phyloP scores from a whole-genome alignment of 2,888 invertebrate species.

The Lasioglossum calceatum region DNA sequence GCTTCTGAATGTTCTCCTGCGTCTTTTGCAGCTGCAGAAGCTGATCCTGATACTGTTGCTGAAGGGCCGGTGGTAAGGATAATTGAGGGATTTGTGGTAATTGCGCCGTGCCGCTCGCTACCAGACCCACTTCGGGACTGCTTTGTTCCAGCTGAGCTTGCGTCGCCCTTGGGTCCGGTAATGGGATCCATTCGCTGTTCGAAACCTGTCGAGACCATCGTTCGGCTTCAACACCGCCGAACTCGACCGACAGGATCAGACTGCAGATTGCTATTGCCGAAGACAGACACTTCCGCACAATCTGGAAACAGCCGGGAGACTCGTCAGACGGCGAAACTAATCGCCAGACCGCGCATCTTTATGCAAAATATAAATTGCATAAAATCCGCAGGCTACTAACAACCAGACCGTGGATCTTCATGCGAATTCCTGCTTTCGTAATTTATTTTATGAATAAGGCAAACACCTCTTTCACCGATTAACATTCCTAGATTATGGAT shows the following conservation, averaged over 20 bases:
- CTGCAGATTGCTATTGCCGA: slow-evolving; percentile 72
- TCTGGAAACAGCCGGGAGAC: slow-evolving; percentile 66
- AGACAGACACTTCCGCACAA: slow-evolving; percentile 73
- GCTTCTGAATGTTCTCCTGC: slow-evolving; percentile 82
- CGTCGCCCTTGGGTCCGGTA: slow-evolving; percentile 76
- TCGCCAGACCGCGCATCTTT: not conserved
- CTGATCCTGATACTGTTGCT: slow-evolving; percentile 82
- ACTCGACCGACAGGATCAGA: slow-evolving; percentile 68
- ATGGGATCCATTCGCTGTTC: slow-evolving; percentile 83
- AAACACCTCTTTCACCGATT: not conserved
- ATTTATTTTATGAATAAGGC: not conserved
- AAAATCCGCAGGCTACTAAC: too few species aligned
- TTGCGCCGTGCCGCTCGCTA: slow-evolving; percentile 28
- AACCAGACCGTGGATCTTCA: not conserved
- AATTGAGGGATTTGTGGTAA: slow-evolving; percentile 66
- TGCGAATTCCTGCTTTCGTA: not conserved
- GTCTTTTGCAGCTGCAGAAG: slow-evolving; percentile 82
- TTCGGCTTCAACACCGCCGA: slow-evolving; percentile 66
- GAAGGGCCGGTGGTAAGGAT: slow-evolving; percentile 79
- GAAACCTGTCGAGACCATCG: slow-evolving; percentile 83
- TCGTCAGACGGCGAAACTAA: not conserved
- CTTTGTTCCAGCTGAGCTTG: slow-evolving; percentile 66
- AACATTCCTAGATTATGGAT: not conserved
- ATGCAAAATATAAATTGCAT: not conserved
- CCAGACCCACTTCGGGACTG: slow-evolving; percentile 21